Evolutionary conservation across 2,113 vertebrate genomes (phyloP).

Genomic region (Xenopus borealis): DNA sequence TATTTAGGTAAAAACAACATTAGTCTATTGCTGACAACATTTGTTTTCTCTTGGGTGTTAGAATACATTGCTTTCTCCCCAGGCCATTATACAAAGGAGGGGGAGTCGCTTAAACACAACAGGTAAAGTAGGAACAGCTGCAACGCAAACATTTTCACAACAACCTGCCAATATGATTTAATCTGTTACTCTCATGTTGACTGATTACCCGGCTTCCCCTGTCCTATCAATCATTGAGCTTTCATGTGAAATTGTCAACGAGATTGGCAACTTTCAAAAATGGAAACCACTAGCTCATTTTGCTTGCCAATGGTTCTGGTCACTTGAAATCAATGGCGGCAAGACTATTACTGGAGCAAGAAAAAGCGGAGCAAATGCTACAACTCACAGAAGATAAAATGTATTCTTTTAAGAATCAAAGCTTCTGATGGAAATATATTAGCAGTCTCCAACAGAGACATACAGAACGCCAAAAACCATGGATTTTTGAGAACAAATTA

Average conservation of each 20-base stretch:
- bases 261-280: constrained; percentile 40
- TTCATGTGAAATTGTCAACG: constrained; percentile 30
- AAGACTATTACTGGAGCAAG: not conserved
- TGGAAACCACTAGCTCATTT: constrained; percentile 22
- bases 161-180: constrained; percentile 39
- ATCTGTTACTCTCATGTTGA: constrained; percentile 34
- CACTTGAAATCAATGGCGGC: constrained; percentile 20
- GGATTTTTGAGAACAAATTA: not conserved
- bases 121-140: constrained; percentile 36
- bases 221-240: constrained; percentile 37
- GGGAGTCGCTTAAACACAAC: constrained; percentile 34
- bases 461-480: no score
- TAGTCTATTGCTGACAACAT: not conserved
- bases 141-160: constrained; percentile 40
- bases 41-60: constrained; percentile 7
- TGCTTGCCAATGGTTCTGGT: constrained; percentile 19
- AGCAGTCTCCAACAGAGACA: no score
- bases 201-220: constrained; percentile 18
- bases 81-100: constrained; percentile 19
- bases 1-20: not conserved
- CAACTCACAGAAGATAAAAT: not conserved
- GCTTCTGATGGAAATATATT: no score
- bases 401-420: not conserved
- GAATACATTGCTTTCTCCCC: constrained; percentile 20
- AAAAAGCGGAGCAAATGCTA: not conserved